phyloP scores from a whole-genome alignment of 2,797 vertebrate genomes.

The Halcyon badia region DNA sequence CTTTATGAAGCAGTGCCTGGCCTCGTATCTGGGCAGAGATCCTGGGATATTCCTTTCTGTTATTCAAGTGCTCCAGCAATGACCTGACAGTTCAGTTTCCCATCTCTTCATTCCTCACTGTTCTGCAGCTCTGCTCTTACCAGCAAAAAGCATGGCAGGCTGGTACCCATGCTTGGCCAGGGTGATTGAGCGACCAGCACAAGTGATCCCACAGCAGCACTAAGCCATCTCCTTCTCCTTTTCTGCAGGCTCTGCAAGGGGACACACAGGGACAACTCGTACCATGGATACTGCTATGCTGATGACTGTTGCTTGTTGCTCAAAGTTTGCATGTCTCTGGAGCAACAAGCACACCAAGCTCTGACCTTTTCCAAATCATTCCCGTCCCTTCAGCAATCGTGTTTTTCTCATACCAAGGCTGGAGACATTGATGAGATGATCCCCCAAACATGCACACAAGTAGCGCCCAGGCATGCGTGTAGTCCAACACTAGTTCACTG shows the following conservation, averaged over 20 bases:
- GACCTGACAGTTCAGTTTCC: neutral
- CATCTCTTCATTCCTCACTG: neutral
- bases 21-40: neutral
- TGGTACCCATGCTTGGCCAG: neutral
- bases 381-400: neutral
- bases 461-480: too few species aligned
- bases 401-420: neutral
- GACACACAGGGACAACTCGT: rapidly evolving
- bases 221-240: neutral
- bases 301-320: neutral
- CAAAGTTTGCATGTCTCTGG: neutral
- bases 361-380: neutral
- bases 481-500: neutral
- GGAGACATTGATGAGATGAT: neutral
- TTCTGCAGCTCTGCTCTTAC: neutral
- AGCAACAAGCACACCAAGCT: neutral
- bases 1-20: neutral
- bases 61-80: neutral
- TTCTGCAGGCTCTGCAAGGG: neutral
- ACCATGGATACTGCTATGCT: neutral
- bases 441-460: rapidly evolving
- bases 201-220: neutral
- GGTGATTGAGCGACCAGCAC: rapidly evolving
- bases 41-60: neutral
- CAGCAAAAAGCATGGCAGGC: neutral